phyloP scores from a whole-genome alignment of 2,113 vertebrate species.

The Callipepla californica region DNA sequence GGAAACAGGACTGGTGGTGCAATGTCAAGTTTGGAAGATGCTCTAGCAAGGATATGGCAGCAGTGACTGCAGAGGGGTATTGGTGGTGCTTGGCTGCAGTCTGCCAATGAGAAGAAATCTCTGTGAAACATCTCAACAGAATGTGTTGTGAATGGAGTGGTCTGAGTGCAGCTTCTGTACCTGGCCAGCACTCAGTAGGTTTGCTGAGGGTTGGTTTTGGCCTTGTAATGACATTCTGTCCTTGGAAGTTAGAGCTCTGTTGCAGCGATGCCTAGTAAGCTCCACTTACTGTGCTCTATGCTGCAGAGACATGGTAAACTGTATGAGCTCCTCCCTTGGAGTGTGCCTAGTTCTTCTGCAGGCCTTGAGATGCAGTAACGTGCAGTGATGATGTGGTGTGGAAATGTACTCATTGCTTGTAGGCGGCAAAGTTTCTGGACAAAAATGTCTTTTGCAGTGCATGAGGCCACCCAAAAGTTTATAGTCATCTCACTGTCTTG shows the following conservation, averaged over 20 bases:
- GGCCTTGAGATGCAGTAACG: background rate
- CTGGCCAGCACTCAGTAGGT: fast-evolving
- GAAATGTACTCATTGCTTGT: background rate
- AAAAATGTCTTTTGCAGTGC: background rate
- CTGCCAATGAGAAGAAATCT: background rate
- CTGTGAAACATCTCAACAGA: background rate
- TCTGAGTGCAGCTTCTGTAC: background rate
- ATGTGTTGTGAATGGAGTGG: background rate
- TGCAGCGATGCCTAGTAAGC: background rate
- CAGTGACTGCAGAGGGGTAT: background rate
- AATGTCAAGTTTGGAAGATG: fast-evolving
- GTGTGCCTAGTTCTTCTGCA: background rate
- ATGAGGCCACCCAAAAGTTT: conserved; percentile 3
- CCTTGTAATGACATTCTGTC: background rate
- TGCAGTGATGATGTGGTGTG: background rate
- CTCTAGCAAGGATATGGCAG: fast-evolving
- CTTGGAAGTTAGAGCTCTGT: background rate
- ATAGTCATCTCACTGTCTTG: background rate
- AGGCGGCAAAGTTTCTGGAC: background rate
- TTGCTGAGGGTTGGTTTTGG: background rate
- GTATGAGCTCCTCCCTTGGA: background rate
- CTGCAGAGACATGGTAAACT: background rate
- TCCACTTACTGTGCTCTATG: background rate
- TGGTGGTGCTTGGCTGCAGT: background rate
- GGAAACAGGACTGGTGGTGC: background rate